Percentiles rank a stretch among this genome's conserved stretches.
phyloP scores from a whole-genome alignment of 1,140 invertebrate genomes.

The Archivesica marissinica region DNA sequence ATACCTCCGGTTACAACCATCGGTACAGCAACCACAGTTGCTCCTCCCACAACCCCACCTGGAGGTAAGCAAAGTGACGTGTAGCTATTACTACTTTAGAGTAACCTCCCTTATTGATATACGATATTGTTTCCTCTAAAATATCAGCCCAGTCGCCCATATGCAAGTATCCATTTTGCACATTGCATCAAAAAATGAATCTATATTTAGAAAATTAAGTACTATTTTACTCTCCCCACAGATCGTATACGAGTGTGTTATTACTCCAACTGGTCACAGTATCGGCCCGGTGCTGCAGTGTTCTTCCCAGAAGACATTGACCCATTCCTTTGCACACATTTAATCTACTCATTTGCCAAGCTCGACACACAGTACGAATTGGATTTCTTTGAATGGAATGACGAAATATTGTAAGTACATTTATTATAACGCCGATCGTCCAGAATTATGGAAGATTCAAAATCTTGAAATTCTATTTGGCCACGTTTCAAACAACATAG shows the following conservation, averaged over 20 bases:
- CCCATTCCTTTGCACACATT: conserved; percentile 90
- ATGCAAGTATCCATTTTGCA: no score
- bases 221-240: neutral
- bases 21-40: neutral
- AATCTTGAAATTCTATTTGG: no score
- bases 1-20: neutral
- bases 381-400: conserved; percentile 71
- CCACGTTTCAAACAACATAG: no score
- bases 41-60: neutral
- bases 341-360: conserved; percentile 91
- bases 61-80: conserved; percentile 12
- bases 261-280: conserved; percentile 62
- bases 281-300: conserved; percentile 64
- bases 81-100: no score
- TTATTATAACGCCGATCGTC: no score
- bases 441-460: no score
- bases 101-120: no score
- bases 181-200: no score
- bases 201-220: no score
- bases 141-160: no score
- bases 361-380: conserved; percentile 86
- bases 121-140: no score
- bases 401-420: conserved; percentile 58
- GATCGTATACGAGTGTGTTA: conserved; percentile 43
- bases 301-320: conserved; percentile 89